phyloP scores from a whole-genome alignment of 2,797 vertebrate genomes.

The Acomys russatus region DNA sequence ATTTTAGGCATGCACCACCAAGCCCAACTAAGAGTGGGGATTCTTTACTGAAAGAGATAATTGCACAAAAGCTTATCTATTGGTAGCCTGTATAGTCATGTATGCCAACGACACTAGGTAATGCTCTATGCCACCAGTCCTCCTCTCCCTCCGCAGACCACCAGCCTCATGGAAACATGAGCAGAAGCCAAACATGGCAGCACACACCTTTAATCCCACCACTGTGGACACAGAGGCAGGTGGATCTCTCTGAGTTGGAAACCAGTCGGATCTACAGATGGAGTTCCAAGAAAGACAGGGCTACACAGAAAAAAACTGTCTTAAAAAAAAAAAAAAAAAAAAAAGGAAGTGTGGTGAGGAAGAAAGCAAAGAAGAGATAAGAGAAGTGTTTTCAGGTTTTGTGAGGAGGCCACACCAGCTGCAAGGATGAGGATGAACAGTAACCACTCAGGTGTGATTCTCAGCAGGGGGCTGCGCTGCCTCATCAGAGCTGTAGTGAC shows the following conservation, averaged over 20 bases:
- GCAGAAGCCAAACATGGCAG: constrained; percentile 76
- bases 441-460: constrained; percentile 86
- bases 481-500: constrained; percentile 84
- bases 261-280: not conserved
- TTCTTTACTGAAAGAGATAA: constrained; percentile 86
- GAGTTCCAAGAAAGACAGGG: not conserved
- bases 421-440: constrained; percentile 87
- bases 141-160: constrained; percentile 30
- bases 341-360: not conserved
- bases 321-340: not conserved
- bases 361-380: not conserved
- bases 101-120: constrained; percentile 82
- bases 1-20: no score
- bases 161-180: constrained; percentile 69
- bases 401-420: constrained; percentile 85
- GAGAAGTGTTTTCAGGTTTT: not conserved
- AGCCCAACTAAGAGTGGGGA: no score
- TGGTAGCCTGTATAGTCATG: constrained; percentile 81
- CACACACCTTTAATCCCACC: not conserved
- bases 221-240: not conserved
- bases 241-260: not conserved
- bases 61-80: constrained; percentile 82
- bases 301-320: not conserved
- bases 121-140: constrained; percentile 67
- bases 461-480: constrained; percentile 81